Evolutionary conservation across 2,888 invertebrate species (phyloP), one percentile per base, ranked within the genome.

Genomic region (Phaonia tiefii): DNA sequence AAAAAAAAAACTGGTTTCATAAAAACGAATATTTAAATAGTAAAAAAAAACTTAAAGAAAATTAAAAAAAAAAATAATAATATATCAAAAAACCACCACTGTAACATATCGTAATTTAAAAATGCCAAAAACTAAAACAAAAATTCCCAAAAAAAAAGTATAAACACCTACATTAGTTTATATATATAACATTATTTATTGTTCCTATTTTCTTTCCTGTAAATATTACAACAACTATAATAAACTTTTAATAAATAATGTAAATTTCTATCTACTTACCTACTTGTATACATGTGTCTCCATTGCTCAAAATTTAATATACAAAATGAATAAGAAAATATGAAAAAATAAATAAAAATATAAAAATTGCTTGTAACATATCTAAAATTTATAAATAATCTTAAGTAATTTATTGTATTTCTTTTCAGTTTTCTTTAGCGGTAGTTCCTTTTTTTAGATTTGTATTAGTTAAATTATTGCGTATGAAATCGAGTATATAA

Each of bases 121-220:
- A 54, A 2, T 54, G 10, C 11, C 13, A 54, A 51, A 51, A 54
- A 31, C 31, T 31, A 31, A 31, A 67, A 51, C 31, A 39, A 69
- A 69, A 39, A 58, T 8, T 56, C n/a, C 31, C 31, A 31, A 10
- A 8, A 60, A 37, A 60, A 20, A 7, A 22, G 25, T 54, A 20
- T 51, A 46, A 5, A 46, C 46, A 46, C 25, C 10, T 54, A 54
- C 25, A 54, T 39, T 39, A 22, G 26, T 31, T 31, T 31, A 31
- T 3, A 31, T 31, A 31, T 31, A 3, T 42, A 51, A 65, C 7
- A 39, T 66, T 72, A 69, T 81, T 72, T 58, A 81, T 78, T 81
- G 81, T 78, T 81, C 81, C 78, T 81, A 81, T 78, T 63, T 72
- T 72, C 37, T 81, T 81, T 31, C 31, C 42, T 81, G 75, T 81